Conservation (phyloP, 2,113 vertebrate species). For the Egretta garzetta region DNA sequence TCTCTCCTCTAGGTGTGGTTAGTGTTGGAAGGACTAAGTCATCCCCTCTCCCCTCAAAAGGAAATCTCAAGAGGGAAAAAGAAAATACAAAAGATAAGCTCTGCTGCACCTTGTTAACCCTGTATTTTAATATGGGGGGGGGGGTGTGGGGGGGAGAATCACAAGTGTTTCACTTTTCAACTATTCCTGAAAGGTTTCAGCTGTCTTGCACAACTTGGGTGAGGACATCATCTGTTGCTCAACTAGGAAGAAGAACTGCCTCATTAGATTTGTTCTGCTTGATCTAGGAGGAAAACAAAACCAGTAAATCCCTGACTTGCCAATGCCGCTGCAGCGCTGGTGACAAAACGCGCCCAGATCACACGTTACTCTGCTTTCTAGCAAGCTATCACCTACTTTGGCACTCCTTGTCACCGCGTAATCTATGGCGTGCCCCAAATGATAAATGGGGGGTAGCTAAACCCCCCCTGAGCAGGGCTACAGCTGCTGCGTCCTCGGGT, state of each 20-base stretch:
- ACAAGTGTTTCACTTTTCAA: not conserved
- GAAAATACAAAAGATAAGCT: not conserved
- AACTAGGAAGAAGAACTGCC: not conserved
- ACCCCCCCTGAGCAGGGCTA: not conserved
- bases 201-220: not conserved
- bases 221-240: not conserved
- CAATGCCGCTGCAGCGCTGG: not conserved
- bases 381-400: not conserved
- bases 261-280: not conserved
- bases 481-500: not conserved
- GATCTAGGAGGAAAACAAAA: conserved; percentile 31
- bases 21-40: not conserved
- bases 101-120: not conserved
- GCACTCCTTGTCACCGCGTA: not conserved
- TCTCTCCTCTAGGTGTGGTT: not conserved
- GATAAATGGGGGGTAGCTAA: not conserved
- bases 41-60: not conserved
- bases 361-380: not conserved
- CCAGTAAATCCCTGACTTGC: not conserved
- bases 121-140: not conserved
- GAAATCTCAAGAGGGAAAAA: not conserved
- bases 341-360: not conserved
- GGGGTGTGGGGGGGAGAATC: not conserved
- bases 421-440: not conserved
- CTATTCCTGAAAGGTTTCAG: conserved; percentile 37